Evolutionary conservation across 1,140 invertebrate species (phyloP), one percentile per base, ranked within the genome.

Genomic region (Tribolium castaneum): DNA sequence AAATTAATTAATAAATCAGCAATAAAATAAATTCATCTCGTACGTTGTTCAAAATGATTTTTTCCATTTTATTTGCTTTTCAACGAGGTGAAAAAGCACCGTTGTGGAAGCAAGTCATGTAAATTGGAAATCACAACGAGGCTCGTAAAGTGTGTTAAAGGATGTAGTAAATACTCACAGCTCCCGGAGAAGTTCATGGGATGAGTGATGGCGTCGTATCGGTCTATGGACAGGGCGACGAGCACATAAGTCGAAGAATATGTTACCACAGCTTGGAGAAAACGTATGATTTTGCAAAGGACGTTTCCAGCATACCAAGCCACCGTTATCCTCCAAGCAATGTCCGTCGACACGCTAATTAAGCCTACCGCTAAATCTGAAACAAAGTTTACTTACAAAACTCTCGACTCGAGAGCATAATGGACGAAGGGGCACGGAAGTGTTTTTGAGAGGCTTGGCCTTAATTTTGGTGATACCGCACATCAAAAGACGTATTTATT

Each of bases 181-280:
- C 95, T 96, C 85, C 94, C 94, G 16, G 94, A 95, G 87, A 97
- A 97, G 87, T 97, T 97, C 94, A 99, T 96, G 0, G 97, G 97
- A 87, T 96, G 93, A 5, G 95, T 97, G 83, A 99, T 98, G 80
- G 97, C 97, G 84, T 98, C 96, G 83, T 97, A 97, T 83, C 97
- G 90, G 87, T 99, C 97, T 80, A 98, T 96, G 82, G 96, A 98
- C 16, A 99, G 89, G 1, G 97, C 96, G 9, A 99, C 97, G 34
- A 99, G 90, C 4, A 98, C 96, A 84, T 98, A 98, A 0, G 96
- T 98, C 0, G 97, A 98, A 3, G 95, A 96, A 86, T 97, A 98
- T 34, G 95, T 97, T 25, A 97, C 96, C 22, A 97, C 90, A 0
- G 91, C 92, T 90, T 95, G 90, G 75, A 94, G 90, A 86, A 95